These are phyloP conservation scores for Geotrypetes seraphini DNA, from an alignment of 2,797 vertebrate genomes.

Conservation along the genomic window DNA sequence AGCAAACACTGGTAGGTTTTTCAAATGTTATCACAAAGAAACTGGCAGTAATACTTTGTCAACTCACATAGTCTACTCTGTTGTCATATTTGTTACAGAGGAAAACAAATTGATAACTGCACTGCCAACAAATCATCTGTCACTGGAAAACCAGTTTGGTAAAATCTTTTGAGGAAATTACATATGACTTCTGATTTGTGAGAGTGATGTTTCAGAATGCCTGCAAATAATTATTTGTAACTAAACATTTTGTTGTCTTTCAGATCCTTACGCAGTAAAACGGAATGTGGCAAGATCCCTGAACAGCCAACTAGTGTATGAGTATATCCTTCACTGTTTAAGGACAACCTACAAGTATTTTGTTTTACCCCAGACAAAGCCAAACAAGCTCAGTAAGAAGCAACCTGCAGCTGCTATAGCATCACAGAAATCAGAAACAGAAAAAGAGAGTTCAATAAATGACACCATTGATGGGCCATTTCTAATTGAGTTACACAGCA, in stretches of 20 bases:
- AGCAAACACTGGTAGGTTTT: too few relatives aligned
- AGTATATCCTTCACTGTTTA: constrained; percentile 86
- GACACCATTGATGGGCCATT: constrained; percentile 1
- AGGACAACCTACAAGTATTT: constrained; percentile 91
- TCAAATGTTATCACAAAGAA: too few relatives aligned
- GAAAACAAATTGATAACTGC: too few relatives aligned
- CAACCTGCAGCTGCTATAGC: constrained; percentile 14
- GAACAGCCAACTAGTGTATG: constrained; percentile 81
- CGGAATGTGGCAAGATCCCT: constrained; percentile 85
- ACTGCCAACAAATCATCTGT: too few relatives aligned
- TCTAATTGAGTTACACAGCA: constrained; percentile 4
- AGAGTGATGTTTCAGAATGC: too few relatives aligned
- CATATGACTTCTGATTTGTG: too few relatives aligned
- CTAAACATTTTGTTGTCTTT: constrained; percentile 18
- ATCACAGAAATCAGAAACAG: constrained; percentile 1
- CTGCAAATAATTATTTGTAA: too few relatives aligned
- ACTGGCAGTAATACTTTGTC: too few relatives aligned
- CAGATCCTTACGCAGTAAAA: constrained; percentile 86
- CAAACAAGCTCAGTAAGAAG: constrained; percentile 26
- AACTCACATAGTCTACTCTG: too few relatives aligned
- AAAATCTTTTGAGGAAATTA: too few relatives aligned
- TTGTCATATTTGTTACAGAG: too few relatives aligned
- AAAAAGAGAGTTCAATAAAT: constrained; percentile 13
- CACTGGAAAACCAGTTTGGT: too few relatives aligned
- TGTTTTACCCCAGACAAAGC: constrained; percentile 64